Conservation (phyloP, 2,888 invertebrate species). For the Tenthredo notha region DNA sequence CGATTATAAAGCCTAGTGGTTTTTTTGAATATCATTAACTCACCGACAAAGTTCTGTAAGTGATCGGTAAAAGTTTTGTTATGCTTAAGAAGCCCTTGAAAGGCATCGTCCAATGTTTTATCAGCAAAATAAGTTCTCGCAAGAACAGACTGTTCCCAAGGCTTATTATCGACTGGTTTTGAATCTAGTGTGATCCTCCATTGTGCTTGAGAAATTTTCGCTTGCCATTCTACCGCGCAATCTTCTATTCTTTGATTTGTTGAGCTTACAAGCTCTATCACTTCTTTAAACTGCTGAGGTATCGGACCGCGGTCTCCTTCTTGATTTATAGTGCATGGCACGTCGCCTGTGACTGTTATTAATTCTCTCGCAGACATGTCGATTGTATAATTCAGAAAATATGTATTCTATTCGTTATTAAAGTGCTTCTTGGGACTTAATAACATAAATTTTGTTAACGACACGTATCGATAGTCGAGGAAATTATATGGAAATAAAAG, state of each 20-base stretch:
- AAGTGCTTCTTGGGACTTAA: not conserved
- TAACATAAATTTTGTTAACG: slow-evolving; percentile 24
- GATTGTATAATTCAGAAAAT: slow-evolving; percentile 4
- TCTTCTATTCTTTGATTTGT: slow-evolving; percentile 69
- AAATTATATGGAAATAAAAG: slow-evolving; percentile 14
- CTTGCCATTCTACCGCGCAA: slow-evolving; percentile 69
- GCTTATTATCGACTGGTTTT: slow-evolving; percentile 55
- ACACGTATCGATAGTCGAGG: not conserved
- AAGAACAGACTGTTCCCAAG: slow-evolving; percentile 68
- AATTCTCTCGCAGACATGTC: slow-evolving; percentile 35
- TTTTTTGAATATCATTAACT: slow-evolving; percentile 12
- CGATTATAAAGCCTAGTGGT: not conserved
- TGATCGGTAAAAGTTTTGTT: slow-evolving; percentile 67
- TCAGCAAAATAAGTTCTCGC: slow-evolving; percentile 70
- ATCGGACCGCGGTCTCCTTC: slow-evolving; percentile 56
- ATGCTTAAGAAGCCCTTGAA: slow-evolving; percentile 65
- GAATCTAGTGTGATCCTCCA: slow-evolving; percentile 67
- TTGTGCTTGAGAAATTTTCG: slow-evolving; percentile 68
- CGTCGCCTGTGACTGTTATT: slow-evolving; percentile 18
- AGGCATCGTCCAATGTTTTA: slow-evolving; percentile 68
- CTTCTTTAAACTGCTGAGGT: slow-evolving; percentile 65
- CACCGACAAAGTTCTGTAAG: slow-evolving; percentile 69
- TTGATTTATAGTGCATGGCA: slow-evolving; percentile 12
- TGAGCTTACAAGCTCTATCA: slow-evolving; percentile 63
- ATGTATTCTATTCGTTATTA: not conserved